Conservation (phyloP, 1,140 invertebrate genomes). For the Periplaneta americana region DNA sequence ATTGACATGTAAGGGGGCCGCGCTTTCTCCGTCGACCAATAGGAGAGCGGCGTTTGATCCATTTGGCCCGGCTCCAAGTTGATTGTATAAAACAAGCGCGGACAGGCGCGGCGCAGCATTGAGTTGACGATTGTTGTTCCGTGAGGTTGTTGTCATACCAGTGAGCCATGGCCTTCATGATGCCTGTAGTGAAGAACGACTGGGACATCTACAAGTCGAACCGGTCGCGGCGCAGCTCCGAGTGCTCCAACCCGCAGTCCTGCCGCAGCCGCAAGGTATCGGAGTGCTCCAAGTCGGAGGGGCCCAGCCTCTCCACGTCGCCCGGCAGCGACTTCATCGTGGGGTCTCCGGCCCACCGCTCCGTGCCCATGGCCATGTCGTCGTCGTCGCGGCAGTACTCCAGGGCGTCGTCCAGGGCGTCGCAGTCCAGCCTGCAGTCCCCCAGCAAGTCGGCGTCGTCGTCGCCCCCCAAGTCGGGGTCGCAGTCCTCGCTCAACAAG, state of each 20-base stretch:
- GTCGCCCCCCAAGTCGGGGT: constrained; percentile 52
- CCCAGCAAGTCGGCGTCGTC: constrained; percentile 48
- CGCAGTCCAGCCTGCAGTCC: constrained; percentile 50
- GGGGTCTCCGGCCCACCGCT: constrained; percentile 54
- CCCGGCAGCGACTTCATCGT: constrained; percentile 58
- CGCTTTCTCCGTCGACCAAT: not conserved
- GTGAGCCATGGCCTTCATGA: constrained; percentile 79
- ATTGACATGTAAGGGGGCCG: not conserved
- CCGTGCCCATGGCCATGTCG: constrained; percentile 47
- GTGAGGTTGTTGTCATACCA: not conserved
- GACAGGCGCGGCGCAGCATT: not conserved
- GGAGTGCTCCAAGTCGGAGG: constrained; percentile 72
- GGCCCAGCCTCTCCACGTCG: constrained; percentile 62
- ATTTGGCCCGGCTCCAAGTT: not conserved
- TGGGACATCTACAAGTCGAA: constrained; percentile 87
- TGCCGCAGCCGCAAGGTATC: constrained; percentile 71
- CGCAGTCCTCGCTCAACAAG: constrained; percentile 63
- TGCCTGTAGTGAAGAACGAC: constrained; percentile 88
- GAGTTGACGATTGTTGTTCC: not conserved
- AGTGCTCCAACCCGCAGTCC: constrained; percentile 59
- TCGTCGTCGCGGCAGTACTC: constrained; percentile 46
- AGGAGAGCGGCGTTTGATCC: not conserved
- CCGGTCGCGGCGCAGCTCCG: constrained; percentile 63
- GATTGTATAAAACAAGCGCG: not conserved
- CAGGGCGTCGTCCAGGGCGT: constrained; percentile 50